These are phyloP conservation scores for Marasmarcha lunaedactyla DNA, from an alignment of 2,888 invertebrate genomes.

Conservation along the genomic window DNA sequence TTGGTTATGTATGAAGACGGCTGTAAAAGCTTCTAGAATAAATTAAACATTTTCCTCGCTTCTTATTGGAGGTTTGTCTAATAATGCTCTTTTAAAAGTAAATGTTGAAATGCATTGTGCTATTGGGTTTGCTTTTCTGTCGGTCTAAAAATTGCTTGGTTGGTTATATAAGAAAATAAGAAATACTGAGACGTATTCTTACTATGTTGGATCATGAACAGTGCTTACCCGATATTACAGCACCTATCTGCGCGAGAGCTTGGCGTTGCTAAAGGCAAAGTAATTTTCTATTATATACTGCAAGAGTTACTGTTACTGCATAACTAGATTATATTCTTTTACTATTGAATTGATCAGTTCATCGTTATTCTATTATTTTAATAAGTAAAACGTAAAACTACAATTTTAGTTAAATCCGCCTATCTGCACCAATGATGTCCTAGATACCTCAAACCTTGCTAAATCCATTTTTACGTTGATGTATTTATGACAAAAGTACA, in stretches of 20 bases:
- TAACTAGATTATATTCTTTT: constrained; percentile 1
- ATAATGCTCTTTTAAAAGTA: constrained; percentile 23
- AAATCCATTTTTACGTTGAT: too few relatives aligned
- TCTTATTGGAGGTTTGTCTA: not conserved
- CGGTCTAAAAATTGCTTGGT: not conserved
- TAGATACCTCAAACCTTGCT: too few relatives aligned
- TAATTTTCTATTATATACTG: not conserved
- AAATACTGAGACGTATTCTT: too few relatives aligned
- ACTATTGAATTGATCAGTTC: not conserved
- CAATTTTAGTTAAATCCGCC: too few relatives aligned
- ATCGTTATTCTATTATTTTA: not conserved
- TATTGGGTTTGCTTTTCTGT: constrained; percentile 15
- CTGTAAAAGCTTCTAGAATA: too few relatives aligned
- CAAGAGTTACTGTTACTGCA: not conserved
- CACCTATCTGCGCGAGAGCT: constrained; percentile 25
- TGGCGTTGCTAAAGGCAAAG: constrained; percentile 12
- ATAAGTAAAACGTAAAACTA: too few relatives aligned
- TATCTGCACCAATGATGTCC: too few relatives aligned
- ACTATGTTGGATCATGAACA: not conserved
- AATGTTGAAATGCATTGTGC: constrained; percentile 23
- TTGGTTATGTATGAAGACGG: too few relatives aligned
- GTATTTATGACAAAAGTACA: too few relatives aligned
- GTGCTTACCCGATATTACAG: constrained; percentile 7
- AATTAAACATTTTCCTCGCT: too few relatives aligned
- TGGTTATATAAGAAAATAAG: too few relatives aligned